Conservation (phyloP, 2,888 invertebrate genomes). For the Esperia sulphurella region DNA sequence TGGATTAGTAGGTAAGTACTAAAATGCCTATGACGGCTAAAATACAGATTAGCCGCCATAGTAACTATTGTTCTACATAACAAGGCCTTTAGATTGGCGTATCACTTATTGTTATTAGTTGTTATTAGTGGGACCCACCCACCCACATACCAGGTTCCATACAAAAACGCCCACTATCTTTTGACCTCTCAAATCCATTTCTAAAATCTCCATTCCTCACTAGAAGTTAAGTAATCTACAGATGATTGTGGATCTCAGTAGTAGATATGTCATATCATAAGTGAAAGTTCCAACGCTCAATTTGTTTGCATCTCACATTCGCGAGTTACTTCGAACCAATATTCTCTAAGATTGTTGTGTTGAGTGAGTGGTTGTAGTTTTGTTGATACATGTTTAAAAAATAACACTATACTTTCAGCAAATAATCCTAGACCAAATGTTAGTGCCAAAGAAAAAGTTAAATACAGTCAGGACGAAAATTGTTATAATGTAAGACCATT, state of each 20-base stretch:
- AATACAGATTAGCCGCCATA: too few species aligned
- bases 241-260: conserved; percentile 77
- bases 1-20: too few species aligned
- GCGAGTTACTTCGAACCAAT: conserved; percentile 53
- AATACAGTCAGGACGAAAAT: background rate
- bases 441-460: background rate
- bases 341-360: conserved; percentile 58
- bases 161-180: too few species aligned
- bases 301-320: conserved; percentile 31
- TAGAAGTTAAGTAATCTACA: conserved; percentile 66
- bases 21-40: too few species aligned
- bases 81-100: too few species aligned
- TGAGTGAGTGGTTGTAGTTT: conserved; percentile 34
- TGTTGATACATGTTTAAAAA: conserved; percentile 12
- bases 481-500: too few species aligned
- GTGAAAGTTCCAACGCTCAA: conserved; percentile 57
- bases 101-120: too few species aligned
- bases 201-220: too few species aligned
- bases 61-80: too few species aligned
- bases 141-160: too few species aligned
- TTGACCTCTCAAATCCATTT: too few species aligned
- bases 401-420: background rate
- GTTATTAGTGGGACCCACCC: too few species aligned
- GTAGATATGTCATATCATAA: conserved; percentile 61
- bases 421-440: background rate